Conservation (phyloP, 2,797 vertebrate genomes). For the Malacoctenus gilli region DNA sequence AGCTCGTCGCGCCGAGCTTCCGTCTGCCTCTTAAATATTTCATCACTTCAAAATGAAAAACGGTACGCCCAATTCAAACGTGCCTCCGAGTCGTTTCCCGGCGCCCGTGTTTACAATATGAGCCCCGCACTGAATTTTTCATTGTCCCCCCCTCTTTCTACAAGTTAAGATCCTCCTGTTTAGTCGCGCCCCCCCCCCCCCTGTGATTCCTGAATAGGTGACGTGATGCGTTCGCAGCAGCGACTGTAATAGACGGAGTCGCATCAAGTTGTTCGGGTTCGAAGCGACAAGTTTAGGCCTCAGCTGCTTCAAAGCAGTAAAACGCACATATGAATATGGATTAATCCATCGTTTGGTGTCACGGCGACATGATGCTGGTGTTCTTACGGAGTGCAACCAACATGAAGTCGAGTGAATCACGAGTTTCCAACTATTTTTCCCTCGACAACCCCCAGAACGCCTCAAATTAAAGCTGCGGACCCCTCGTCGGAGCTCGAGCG, state of each 20-base stretch:
- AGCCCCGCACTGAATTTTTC: slow-evolving; percentile 13
- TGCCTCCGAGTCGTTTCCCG: slow-evolving; percentile 69
- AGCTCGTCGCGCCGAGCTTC: slow-evolving; percentile 60
- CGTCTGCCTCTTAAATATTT: slow-evolving; percentile 81
- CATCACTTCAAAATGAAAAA: slow-evolving; percentile 80
- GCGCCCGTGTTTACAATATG: slow-evolving; percentile 55
- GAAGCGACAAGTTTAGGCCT: neutral
- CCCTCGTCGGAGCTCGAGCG: no score
- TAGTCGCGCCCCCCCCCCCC: slow-evolving; percentile 33
- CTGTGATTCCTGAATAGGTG: slow-evolving; percentile 8
- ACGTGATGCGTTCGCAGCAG: slow-evolving; percentile 10
- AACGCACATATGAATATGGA: no score
- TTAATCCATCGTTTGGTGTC: no score
- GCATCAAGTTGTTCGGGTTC: neutral
- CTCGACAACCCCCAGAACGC: no score
- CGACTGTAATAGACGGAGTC: neutral
- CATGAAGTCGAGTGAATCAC: no score
- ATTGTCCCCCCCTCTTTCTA: neutral
- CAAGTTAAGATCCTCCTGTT: slow-evolving; percentile 25
- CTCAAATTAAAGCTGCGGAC: no score
- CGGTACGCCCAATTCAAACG: slow-evolving; percentile 75
- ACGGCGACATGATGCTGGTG: no score
- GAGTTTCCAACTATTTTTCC: no score
- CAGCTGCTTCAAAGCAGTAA: no score
- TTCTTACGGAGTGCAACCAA: no score